Evolutionary conservation across 2,797 vertebrate genomes (phyloP), one percentile per base, ranked within the genome.

Genomic region (Rhodeus uyekii): DNA sequence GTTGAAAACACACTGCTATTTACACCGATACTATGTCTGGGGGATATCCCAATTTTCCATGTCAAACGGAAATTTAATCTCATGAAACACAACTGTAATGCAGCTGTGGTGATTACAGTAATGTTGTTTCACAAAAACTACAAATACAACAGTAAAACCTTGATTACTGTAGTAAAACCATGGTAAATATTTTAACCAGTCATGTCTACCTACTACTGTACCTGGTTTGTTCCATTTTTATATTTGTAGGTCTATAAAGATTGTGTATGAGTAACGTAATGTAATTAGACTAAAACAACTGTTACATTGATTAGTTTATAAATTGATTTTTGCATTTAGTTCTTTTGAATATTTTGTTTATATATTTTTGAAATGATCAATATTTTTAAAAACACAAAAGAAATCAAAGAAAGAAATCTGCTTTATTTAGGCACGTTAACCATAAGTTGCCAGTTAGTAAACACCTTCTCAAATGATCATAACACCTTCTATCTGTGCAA

Each of bases 11-110:
- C 42, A 58, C n/a, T n/a, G n/a, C n/a, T n/a, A n/a, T n/a, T n/a
- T n/a, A n/a, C n/a, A n/a, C n/a, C n/a, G n/a, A n/a, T n/a, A n/a
- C n/a, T n/a, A n/a, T n/a, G n/a, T n/a, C n/a, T n/a, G n/a, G 44
- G 44, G 79, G 83, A 85, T 71, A 81, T 85, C 74, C 79, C 74
- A 58, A 53, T 64, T 76, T 64, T 82, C 58, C 53, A 44, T 61
- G 24, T 27, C 58, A 44, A n/a, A 19, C 5, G 63, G n/a, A 46
- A 29, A 76, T 63, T 22, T 44, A 5, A 38, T 32, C 74, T 39
- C 36, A 42, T 29, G n/a, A 29, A 76, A 24, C 36, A 2, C 34
- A 53, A 36, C 18, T 50, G 46, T 34, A 50, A 36, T 36, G 46
- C 22, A 53, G 9, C 48, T 38, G 32, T 14, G 48, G 32, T 24